phyloP scores from a whole-genome alignment of 2,113 vertebrate species.

The Chaenogobius annularis region DNA sequence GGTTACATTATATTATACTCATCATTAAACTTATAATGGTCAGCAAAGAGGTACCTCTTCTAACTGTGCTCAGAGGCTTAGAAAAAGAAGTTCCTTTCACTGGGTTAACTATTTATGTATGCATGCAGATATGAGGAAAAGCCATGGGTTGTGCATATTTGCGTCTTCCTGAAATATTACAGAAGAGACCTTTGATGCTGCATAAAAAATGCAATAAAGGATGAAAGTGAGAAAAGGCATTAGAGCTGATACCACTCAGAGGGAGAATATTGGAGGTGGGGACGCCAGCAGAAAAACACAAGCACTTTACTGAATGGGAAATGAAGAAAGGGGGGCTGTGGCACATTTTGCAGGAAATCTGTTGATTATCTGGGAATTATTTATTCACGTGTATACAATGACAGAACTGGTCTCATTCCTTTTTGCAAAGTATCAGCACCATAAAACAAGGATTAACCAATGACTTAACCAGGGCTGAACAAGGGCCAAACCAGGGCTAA shows the following conservation, averaged over 20 bases:
- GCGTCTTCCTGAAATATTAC: conserved; percentile 69
- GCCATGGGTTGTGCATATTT: conserved; percentile 57
- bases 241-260: conserved; percentile 15
- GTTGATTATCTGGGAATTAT: background rate
- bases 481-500: no score
- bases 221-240: conserved; percentile 22
- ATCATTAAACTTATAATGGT: background rate
- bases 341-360: background rate
- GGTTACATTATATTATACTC: background rate
- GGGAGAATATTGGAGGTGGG: conserved; percentile 6
- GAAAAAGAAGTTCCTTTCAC: conserved; percentile 20
- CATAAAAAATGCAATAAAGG: conserved; percentile 47
- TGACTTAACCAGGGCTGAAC: background rate
- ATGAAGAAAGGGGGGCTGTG: background rate
- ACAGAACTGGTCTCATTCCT: background rate
- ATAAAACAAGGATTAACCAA: background rate
- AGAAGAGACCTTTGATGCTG: conserved; percentile 58
- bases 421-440: no score
- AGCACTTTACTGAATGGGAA: background rate
- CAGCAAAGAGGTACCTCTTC: conserved; percentile 20
- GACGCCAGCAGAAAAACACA: conserved; percentile 13
- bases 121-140: conserved; percentile 51
- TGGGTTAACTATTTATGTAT: conserved; percentile 69
- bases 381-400: background rate
- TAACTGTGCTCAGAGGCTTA: conserved; percentile 16